Conservation (phyloP, 2,113 vertebrate genomes). For the Leptocoma aspasia region DNA sequence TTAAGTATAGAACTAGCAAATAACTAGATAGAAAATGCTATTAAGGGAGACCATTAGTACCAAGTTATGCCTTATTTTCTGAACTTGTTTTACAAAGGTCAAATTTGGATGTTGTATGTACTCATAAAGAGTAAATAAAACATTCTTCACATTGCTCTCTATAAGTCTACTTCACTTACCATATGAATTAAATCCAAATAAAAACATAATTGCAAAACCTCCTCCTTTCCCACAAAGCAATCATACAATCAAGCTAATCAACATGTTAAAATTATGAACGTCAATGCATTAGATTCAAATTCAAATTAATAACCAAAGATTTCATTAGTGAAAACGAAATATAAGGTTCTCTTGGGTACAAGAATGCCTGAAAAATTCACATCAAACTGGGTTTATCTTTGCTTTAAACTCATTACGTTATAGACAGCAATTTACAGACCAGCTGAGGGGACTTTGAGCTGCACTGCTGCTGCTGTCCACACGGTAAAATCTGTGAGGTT, state of each 20-base stretch:
- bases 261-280: slow-evolving; percentile 30
- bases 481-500: background rate
- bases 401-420: background rate
- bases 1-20: slow-evolving; percentile 48
- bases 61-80: slow-evolving; percentile 58
- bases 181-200: slow-evolving; percentile 73
- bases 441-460: background rate
- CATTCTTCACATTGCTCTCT: slow-evolving; percentile 47
- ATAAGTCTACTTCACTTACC: slow-evolving; percentile 66
- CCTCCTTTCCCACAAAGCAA: slow-evolving; percentile 57
- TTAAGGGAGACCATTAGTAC: slow-evolving; percentile 57
- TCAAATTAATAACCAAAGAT: slow-evolving; percentile 13
- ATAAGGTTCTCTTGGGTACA: background rate
- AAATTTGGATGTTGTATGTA: slow-evolving; percentile 70
- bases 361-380: slow-evolving; percentile 4
- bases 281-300: background rate
- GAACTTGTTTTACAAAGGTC: slow-evolving; percentile 62
- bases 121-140: slow-evolving; percentile 71
- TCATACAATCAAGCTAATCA: slow-evolving; percentile 54
- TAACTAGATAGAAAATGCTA: slow-evolving; percentile 44
- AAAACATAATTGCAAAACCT: slow-evolving; percentile 69
- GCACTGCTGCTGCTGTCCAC: background rate
- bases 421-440: background rate
- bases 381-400: background rate
- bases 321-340: slow-evolving; percentile 21